Base-by-base conservation (phyloP, 30 jellyfish, hydroid and myxozoan genomes). In the Turritopsis rubra region DNA sequence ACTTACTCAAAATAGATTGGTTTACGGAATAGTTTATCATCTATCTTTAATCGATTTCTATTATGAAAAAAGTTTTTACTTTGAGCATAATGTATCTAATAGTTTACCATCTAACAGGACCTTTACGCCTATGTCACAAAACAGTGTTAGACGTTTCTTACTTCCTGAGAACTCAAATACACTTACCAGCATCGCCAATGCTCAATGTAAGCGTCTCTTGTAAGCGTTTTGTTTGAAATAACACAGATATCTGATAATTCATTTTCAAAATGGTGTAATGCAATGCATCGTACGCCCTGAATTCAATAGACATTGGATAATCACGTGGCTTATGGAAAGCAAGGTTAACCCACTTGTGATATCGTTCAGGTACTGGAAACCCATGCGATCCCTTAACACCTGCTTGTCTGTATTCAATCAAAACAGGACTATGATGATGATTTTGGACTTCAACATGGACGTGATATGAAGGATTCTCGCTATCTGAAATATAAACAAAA, bases 231-330 rank as follows among this genome's bases (percentile, higher is more conserved):
- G 82, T 73, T 74, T 74, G 82, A 26, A 20, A 74, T 17, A 68
- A 27, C 31, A 74, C 65, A 9, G 53, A 74, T 21, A 74, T 74
- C 16, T 29, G 65, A 74, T 29, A 22, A 72, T 74, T 24, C 24
- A 74, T 74, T 27, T 29, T 74, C 60, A 74, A 26, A 8, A 21
- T 24, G 24, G 65, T 26, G 82, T 29, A 52, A 52, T 74, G 26
- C 65, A 30, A 27, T n/a, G 72, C 65, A 74, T 74, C 82, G n/a
- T 74, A 74, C 60, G 65, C 82, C 31, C 21, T 74, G 31, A 74
- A 74, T 22, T 74, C 65, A n/a, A 74, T 29, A 16, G 82, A 74
- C 82, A 74, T 74, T 74, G 82, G 82, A 29, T 24, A 74, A 30
- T 74, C 31, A 20, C 24, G 26, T 24, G 65, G 53, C 16, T 29